These are phyloP conservation scores for Periparus ater DNA, from an alignment of 2,797 vertebrate species.

Conservation along the genomic window DNA sequence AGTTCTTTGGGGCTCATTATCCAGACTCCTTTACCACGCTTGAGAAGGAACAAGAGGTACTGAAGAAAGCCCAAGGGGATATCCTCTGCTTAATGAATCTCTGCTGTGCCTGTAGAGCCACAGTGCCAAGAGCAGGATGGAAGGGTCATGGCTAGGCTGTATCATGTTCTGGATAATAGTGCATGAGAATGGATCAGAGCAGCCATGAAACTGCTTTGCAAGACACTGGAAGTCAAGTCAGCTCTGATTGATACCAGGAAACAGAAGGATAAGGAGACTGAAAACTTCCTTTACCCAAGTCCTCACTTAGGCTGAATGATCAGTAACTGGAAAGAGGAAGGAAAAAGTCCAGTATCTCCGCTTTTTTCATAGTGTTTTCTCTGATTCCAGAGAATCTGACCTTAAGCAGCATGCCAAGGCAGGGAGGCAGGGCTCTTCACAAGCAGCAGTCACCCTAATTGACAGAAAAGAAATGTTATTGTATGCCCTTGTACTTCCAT, in stretches of 20 bases:
- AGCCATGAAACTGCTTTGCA: neutral
- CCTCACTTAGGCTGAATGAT: neutral
- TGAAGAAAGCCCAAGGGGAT: neutral
- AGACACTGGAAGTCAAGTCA: neutral
- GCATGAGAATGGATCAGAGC: neutral
- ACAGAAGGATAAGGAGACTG: neutral
- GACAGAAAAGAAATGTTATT: neutral
- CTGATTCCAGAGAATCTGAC: neutral
- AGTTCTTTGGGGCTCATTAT: constrained; percentile 5
- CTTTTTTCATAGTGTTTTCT: neutral
- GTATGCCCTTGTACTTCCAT: neutral
- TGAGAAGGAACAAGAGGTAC: neutral
- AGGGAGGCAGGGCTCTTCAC: neutral
- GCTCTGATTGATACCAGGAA: neutral
- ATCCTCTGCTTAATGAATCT: constrained; percentile 6
- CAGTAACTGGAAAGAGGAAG: neutral
- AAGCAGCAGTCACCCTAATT: neutral
- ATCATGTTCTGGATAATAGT: neutral
- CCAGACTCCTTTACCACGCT: neutral
- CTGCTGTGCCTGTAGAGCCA: neutral
- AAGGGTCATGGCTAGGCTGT: neutral
- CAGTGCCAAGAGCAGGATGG: neutral
- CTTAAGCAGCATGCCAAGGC: neutral
- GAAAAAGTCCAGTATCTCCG: neutral
- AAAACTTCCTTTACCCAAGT: neutral